These are phyloP conservation scores for Myodes glareolus DNA, from an alignment of 2,113 vertebrate genomes.

Conservation along the genomic window DNA sequence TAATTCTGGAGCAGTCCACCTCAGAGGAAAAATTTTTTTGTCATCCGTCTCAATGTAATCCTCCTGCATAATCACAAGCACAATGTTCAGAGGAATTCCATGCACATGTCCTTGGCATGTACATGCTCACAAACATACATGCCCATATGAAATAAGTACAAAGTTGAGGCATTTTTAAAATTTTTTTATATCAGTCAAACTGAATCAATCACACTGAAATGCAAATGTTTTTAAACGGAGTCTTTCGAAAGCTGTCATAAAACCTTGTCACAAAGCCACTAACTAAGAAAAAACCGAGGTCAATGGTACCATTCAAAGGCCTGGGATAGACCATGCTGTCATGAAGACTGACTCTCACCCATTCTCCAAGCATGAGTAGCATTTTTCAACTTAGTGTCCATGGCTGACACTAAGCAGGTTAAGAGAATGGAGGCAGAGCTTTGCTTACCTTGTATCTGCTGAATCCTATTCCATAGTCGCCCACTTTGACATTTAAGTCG, in stretches of 20 bases:
- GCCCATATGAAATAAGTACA: neutral
- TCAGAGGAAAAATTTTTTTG: conserved; percentile 92
- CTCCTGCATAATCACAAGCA: conserved; percentile 87
- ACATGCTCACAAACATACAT: neutral
- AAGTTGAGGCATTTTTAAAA: neutral
- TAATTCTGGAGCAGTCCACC: conserved; percentile 97
- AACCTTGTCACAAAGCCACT: neutral
- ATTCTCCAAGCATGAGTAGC: neutral
- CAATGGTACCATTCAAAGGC: neutral
- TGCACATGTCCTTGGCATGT: neutral
- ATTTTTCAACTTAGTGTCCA: neutral
- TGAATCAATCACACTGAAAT: neutral
- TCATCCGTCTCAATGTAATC: conserved; percentile 97
- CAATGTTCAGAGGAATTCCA: neutral
- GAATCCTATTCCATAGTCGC: conserved; percentile 96
- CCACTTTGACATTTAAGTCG: conserved; percentile 97
- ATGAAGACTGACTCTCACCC: accelerated
- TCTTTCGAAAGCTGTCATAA: neutral
- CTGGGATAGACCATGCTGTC: neutral
- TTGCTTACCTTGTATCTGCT: conserved; percentile 94
- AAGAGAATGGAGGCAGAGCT: neutral
- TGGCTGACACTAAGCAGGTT: neutral
- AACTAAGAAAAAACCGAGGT: neutral
- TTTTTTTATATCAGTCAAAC: neutral
- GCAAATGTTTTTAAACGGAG: neutral